Percentiles rank a stretch among this genome's conserved stretches.
Conservation (phyloP, 1,140 invertebrate species). For the Caerostris darwini region DNA sequence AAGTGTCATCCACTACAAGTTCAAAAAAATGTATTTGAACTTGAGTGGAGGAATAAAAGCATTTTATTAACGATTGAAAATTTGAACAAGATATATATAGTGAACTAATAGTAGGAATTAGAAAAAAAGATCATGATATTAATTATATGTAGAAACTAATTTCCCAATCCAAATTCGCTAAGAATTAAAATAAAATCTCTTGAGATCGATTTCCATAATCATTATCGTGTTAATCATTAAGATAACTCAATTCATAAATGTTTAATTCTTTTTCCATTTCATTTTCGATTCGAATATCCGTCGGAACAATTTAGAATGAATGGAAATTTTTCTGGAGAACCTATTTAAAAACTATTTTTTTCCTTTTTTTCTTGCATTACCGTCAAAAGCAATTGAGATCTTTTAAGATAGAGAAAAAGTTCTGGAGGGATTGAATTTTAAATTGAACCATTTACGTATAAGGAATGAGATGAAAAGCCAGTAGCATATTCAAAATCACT, state of each 20-base stretch:
- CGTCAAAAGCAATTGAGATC: not conserved
- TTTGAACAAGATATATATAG: too few relatives aligned
- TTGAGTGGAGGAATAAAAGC: too few relatives aligned
- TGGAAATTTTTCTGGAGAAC: not conserved
- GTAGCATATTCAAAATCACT: not conserved
- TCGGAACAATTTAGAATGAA: not conserved
- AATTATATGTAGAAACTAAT: too few relatives aligned
- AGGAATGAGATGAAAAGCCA: not conserved
- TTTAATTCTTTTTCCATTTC: not conserved
- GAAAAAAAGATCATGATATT: too few relatives aligned
- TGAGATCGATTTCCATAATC: not conserved
- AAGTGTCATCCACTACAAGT: too few relatives aligned
- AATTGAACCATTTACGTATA: constrained; percentile 3
- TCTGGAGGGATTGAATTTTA: not conserved
- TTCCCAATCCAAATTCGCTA: too few relatives aligned
- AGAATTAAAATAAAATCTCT: not conserved
- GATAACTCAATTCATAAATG: not conserved
- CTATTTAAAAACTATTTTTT: not conserved
- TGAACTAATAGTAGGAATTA: too few relatives aligned
- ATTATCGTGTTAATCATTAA: constrained; percentile 8
- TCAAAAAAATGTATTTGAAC: too few relatives aligned
- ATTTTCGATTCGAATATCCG: not conserved
- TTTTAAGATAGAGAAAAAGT: constrained; percentile 28
- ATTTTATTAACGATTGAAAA: too few relatives aligned
- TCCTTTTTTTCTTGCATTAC: too few relatives aligned